Percentiles rank a stretch among this genome's conserved stretches.
phyloP scores from a whole-genome alignment of 2,888 invertebrate species.

The Eupeodes latifasciatus region DNA sequence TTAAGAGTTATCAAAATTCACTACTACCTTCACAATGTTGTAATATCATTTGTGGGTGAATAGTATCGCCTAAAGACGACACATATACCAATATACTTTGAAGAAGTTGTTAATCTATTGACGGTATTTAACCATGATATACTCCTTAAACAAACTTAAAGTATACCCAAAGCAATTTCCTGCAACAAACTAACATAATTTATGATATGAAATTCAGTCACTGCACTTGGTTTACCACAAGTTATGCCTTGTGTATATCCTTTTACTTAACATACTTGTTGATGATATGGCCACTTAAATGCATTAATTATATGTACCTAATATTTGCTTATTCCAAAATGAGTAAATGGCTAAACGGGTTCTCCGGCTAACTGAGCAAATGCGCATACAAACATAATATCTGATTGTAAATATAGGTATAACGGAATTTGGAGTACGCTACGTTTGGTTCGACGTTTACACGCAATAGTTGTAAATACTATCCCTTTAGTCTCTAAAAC shows the following conservation, averaged over 20 bases:
- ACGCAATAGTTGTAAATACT: not conserved
- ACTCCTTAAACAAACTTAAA: too few species aligned
- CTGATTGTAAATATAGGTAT: not conserved
- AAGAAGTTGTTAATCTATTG: too few species aligned
- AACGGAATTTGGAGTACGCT: not conserved
- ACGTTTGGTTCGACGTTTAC: not conserved
- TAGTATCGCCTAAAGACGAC: too few species aligned
- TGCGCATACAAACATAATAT: slow-evolving; percentile 4
- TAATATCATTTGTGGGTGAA: too few species aligned
- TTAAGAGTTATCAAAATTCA: too few species aligned
- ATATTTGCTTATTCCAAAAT: slow-evolving; percentile 30
- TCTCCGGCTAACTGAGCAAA: slow-evolving; percentile 36
- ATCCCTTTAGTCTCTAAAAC: not conserved
- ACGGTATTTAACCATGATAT: too few species aligned
- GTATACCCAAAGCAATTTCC: not conserved
- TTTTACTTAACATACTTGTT: slow-evolving; percentile 30
- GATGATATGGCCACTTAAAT: slow-evolving; percentile 22
- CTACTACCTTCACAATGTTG: too few species aligned
- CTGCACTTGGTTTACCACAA: slow-evolving; percentile 23
- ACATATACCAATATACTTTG: too few species aligned
- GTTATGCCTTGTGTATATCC: not conserved
- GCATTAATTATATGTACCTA: slow-evolving; percentile 34
- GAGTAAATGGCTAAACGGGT: slow-evolving; percentile 21
- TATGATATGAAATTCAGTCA: slow-evolving; percentile 48
- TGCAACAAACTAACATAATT: slow-evolving; percentile 50